These are phyloP conservation scores for Poicephalus gulielmi DNA, from an alignment of 2,113 vertebrate genomes.

Conservation along the genomic window DNA sequence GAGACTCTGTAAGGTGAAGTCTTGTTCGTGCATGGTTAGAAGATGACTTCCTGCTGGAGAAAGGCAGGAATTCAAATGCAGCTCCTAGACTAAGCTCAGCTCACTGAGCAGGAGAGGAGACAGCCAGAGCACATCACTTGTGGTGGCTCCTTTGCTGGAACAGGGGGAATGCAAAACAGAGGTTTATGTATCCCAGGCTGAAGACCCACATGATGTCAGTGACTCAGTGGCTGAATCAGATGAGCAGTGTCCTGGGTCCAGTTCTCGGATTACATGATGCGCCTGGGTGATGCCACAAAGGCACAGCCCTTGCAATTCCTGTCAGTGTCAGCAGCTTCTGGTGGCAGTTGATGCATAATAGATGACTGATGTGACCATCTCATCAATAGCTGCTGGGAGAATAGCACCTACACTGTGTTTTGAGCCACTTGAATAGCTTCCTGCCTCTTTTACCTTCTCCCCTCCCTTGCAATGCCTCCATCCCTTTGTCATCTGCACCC, in stretches of 20 bases:
- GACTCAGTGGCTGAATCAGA: neutral
- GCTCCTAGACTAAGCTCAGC: accelerated
- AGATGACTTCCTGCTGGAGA: neutral
- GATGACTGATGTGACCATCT: neutral
- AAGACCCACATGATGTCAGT: neutral
- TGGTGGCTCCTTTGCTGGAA: neutral
- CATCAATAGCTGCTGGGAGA: neutral
- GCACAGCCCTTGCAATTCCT: accelerated
- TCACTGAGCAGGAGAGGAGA: neutral
- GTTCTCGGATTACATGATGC: neutral
- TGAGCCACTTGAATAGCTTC: neutral
- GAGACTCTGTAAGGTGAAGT: neutral
- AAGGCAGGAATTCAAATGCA: neutral
- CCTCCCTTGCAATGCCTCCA: neutral
- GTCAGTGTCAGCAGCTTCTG: neutral
- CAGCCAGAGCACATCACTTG: neutral
- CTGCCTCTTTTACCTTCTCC: neutral
- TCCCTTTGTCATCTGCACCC: neutral
- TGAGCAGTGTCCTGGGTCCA: neutral
- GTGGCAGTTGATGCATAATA: neutral
- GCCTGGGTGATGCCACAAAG: neutral
- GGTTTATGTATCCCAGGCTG: neutral
- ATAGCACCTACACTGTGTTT: neutral
- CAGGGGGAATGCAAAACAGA: neutral
- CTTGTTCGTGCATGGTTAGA: accelerated